phyloP scores from a whole-genome alignment of 2,113 vertebrate species.

The Fregetta grallaria region DNA sequence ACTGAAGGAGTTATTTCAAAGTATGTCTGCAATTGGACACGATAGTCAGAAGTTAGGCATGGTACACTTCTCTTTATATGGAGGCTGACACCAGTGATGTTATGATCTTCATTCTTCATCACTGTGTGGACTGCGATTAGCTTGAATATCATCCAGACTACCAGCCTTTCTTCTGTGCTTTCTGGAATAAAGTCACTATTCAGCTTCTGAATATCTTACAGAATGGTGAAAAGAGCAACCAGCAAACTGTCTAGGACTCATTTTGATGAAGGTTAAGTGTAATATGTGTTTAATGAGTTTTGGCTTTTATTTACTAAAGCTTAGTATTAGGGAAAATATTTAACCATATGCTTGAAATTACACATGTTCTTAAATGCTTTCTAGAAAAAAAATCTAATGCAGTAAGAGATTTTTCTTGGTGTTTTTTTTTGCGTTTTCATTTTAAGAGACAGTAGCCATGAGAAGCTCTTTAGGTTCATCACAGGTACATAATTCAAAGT shows the following conservation, averaged over 20 bases:
- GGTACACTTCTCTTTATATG: neutral
- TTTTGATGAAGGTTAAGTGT: constrained; percentile 40
- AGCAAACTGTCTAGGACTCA: constrained; percentile 26
- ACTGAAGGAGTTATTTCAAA: constrained; percentile 15
- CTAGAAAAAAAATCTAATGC: neutral
- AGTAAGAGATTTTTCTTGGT: neutral
- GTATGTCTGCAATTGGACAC: neutral
- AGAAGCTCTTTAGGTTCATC: neutral
- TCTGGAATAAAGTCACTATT: constrained; percentile 1
- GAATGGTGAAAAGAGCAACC: constrained; percentile 33
- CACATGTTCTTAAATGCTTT: neutral
- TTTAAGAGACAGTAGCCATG: neutral
- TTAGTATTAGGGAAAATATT: constrained; percentile 3
- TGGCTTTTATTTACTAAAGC: constrained; percentile 45
- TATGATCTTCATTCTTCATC: neutral
- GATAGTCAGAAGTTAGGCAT: neutral
- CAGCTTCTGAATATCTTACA: neutral
- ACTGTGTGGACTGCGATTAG: neutral
- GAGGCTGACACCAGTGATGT: neutral
- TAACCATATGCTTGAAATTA: constrained; percentile 47
- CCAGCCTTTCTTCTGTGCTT: neutral
- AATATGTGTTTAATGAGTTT: constrained; percentile 43
- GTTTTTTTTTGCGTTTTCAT: neutral
- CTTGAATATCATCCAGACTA: neutral
- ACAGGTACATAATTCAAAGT: neutral